These are phyloP conservation scores for Drosophila differens DNA, from an alignment of 2,888 invertebrate species.

Conservation along the genomic window DNA sequence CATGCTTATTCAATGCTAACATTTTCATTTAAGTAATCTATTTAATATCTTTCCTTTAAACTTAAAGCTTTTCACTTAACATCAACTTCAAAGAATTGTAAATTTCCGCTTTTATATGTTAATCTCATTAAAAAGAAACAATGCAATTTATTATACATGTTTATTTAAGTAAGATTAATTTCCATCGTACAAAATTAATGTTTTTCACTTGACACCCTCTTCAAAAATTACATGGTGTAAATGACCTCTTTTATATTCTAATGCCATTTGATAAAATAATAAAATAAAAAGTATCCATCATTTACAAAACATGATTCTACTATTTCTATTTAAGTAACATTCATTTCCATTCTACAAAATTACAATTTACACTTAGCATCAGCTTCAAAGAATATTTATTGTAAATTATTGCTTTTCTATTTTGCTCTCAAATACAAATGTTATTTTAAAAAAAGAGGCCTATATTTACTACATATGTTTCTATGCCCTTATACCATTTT, in stretches of 20 bases:
- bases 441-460: not conserved
- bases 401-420: not conserved
- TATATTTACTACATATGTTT: not conserved
- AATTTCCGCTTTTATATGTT: not conserved
- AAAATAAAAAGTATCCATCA: not conserved
- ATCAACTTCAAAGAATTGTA: not conserved
- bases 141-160: not conserved
- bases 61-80: not conserved
- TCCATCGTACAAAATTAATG: not conserved
- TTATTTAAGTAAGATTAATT: not conserved
- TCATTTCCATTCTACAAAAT: not conserved
- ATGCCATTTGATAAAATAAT: not conserved
- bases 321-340: not conserved
- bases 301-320: not conserved
- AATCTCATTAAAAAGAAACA: not conserved
- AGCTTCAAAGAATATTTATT: not conserved
- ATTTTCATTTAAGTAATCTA: not conserved
- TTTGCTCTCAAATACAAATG: not conserved
- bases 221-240: not conserved
- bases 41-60: not conserved
- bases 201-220: not conserved
- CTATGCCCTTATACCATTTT: not conserved
- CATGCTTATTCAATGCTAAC: not conserved
- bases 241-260: not conserved
- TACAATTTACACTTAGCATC: not conserved